Base-by-base conservation (phyloP, 1,140 invertebrate species). In the Temnothorax curvispinosus region DNA sequence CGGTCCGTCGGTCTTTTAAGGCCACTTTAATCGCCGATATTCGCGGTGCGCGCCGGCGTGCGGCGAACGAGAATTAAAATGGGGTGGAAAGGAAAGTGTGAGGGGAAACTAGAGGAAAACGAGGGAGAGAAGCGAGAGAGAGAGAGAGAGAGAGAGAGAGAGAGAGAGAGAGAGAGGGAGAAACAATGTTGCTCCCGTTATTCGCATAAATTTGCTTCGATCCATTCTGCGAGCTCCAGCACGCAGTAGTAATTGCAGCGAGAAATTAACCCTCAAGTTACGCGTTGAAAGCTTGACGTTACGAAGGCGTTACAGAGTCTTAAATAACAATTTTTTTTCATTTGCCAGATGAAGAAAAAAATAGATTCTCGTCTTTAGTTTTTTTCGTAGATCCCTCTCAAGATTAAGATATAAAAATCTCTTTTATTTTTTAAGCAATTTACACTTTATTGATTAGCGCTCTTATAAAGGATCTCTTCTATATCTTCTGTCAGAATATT, bases 1-100 rank as follows among this genome's bases (percentile, higher is more conserved):
- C 18, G 21, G 32, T 15, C 41, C 38, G 41, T 54, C 65, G 71
- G 52, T 35, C 58, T 88, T 88, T 81, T 86, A 86, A 86, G 62
- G 38, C 67, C 87, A 86, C 87, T 88, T 88, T 88, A 89, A 89
- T 88, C 67, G 87, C 65, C 80, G 80, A 77, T 85, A 87, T 74
- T 84, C 54, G 47, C 54, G 50, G 54, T 74, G 50, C 54, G 60
- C 75, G 67, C 54, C 41, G 27, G 50, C 41, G 71, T 62, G 35
- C 64, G 44, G n/a, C 52, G 41, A 62, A 67, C 69, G 64, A 44
- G 62, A 87, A 87, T 88, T 87, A 75, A 88, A 76, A 69, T 67
- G 65, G 60, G 72, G 69, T n/a, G 44, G 41, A 62, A 75, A 58
- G 58, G 56, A 44, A 50, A 47, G 76, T 32, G 41, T 18, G n/a